phyloP scores from a whole-genome alignment of 1,140 invertebrate genomes.

The Ceratina australensis region DNA sequence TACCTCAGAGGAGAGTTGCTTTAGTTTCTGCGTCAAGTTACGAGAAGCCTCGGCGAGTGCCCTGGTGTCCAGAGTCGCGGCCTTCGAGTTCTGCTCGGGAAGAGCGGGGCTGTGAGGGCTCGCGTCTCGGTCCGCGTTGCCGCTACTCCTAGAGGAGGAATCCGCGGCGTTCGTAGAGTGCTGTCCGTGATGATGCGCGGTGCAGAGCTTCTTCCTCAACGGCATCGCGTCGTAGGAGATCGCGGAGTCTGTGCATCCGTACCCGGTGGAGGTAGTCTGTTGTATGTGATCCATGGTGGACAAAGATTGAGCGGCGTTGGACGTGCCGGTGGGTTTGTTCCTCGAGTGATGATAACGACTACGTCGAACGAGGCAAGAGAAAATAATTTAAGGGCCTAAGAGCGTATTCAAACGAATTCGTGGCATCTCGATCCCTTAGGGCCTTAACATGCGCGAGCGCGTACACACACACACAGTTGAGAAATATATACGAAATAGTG shows the following conservation, averaged over 20 bases:
- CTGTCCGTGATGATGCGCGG: conserved; percentile 66
- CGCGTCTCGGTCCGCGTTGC: conserved; percentile 25
- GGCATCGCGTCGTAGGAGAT: conserved; percentile 55
- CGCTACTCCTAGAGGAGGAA: conserved; percentile 31
- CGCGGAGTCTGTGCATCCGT: conserved; percentile 34
- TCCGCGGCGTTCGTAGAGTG: conserved; percentile 27
- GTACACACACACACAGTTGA: not conserved
- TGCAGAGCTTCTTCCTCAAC: conserved; percentile 71
- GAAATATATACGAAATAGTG: conserved; percentile 43
- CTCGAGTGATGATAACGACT: conserved; percentile 57
- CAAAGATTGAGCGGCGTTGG: conserved; percentile 8
- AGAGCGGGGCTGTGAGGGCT: conserved; percentile 56
- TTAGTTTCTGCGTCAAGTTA: conserved; percentile 94
- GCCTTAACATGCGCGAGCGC: conserved; percentile 21
- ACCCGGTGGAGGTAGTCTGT: conserved; percentile 43
- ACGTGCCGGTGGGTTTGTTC: conserved; percentile 40
- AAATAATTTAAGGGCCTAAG: conserved; percentile 11
- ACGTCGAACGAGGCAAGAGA: not conserved
- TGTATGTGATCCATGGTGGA: conserved; percentile 39
- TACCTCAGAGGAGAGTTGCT: conserved; percentile 94
- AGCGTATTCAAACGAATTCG: not conserved
- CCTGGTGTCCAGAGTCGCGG: conserved; percentile 83
- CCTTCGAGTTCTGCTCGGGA: conserved; percentile 55
- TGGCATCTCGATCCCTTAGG: conserved; percentile 28
- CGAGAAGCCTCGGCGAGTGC: conserved; percentile 93